A percentile compares a stretch with the other conserved stretches of the same genome.
These are phyloP conservation scores for Brenthis hecate DNA, from an alignment of 2,888 invertebrate species.

Conservation along the genomic window DNA sequence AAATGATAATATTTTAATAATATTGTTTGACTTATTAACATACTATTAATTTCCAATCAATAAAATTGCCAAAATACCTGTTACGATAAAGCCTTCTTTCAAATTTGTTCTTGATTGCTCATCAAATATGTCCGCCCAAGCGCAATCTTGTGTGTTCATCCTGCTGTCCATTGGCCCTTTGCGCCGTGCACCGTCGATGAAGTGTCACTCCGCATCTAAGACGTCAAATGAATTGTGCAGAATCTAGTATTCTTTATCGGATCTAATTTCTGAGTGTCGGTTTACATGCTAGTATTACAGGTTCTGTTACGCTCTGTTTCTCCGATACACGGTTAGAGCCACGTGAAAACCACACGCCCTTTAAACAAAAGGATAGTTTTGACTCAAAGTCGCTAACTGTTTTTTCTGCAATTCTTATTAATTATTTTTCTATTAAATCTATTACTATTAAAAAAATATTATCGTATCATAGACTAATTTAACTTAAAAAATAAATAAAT, in stretches of 20 bases:
- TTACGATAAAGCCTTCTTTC: constrained; percentile 49
- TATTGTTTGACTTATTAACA: background rate
- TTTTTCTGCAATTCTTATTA: too few species aligned
- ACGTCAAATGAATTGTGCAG: constrained; percentile 33
- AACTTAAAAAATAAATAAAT: too few species aligned
- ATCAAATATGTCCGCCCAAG: constrained; percentile 55
- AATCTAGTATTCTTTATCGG: constrained; percentile 29
- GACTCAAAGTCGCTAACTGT: constrained; percentile 14
- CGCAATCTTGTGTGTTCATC: constrained; percentile 43
- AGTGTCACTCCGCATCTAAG: constrained; percentile 24
- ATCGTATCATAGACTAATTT: too few species aligned
- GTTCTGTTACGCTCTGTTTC: constrained; percentile 59
- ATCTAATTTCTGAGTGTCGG: constrained; percentile 46
- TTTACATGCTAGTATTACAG: constrained; percentile 49
- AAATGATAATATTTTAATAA: background rate
- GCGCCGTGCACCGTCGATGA: constrained; percentile 20
- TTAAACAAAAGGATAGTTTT: constrained; percentile 31
- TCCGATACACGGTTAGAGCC: constrained; percentile 42
- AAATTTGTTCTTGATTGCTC: constrained; percentile 47
- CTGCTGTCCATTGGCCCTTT: background rate
- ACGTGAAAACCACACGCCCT: constrained; percentile 36
- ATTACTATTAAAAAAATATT: too few species aligned
- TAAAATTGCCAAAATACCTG: constrained; percentile 47
- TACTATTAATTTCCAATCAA: background rate
- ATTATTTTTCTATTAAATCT: too few species aligned